phyloP scores from a whole-genome alignment of 2,797 vertebrate species.

The Lagorchestes hirsutus region DNA sequence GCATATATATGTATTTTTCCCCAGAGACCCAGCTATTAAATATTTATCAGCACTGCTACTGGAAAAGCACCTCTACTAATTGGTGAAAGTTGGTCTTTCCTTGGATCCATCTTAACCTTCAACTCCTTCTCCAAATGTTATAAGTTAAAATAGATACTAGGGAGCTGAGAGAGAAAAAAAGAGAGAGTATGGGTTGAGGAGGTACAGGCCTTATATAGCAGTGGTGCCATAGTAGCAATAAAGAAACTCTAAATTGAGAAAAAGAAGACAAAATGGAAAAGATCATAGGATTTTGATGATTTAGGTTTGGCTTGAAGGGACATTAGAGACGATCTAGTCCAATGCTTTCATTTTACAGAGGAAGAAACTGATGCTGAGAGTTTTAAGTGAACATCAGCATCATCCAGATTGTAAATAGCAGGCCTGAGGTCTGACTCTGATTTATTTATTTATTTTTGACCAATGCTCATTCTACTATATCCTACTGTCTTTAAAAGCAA shows the following conservation, averaged over 20 bases:
- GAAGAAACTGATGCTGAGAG: background rate
- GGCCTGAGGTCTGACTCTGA: background rate
- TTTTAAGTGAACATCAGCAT: background rate
- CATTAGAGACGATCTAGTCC: background rate
- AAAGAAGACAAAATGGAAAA: background rate
- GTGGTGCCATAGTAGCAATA: background rate
- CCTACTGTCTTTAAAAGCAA: constrained; percentile 7
- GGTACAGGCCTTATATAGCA: background rate
- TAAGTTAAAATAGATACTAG: background rate
- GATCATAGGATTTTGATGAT: background rate
- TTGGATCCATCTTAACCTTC: background rate
- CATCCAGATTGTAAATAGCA: background rate
- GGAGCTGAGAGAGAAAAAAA: background rate
- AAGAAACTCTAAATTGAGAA: background rate
- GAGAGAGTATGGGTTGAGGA: background rate
- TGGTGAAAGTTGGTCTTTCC: background rate
- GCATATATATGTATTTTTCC: background rate
- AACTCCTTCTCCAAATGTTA: background rate
- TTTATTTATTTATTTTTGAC: background rate
- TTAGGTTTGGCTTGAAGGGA: background rate
- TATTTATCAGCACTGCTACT: background rate
- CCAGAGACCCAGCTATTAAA: background rate
- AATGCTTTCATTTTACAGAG: background rate
- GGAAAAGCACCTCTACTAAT: background rate
- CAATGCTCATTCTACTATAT: background rate